phyloP scores from a whole-genome alignment of 1,140 invertebrate genomes.

The Ptiloglossa arizonensis region DNA sequence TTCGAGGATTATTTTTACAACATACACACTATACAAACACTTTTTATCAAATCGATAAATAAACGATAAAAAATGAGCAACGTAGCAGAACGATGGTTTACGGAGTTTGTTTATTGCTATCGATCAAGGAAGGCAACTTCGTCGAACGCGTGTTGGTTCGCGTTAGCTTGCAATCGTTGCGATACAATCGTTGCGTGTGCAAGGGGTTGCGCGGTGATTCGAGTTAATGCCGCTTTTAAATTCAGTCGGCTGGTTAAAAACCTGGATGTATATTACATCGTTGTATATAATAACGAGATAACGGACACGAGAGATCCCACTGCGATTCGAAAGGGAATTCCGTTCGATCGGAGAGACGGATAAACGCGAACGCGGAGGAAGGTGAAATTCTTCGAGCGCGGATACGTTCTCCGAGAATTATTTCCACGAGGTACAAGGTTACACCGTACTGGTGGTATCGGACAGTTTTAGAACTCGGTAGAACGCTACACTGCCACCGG shows the following conservation, averaged over 20 bases:
- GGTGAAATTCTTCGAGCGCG: not conserved
- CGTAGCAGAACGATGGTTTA: no score
- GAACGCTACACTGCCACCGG: no score
- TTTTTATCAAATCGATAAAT: no score
- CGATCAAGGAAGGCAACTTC: not conserved
- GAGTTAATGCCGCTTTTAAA: slow-evolving; percentile 10
- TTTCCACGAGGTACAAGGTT: not conserved
- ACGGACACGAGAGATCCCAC: not conserved
- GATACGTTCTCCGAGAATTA: not conserved
- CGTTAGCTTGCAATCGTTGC: not conserved
- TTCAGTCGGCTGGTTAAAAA: not conserved
- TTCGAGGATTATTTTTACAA: no score
- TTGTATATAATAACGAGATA: slow-evolving; percentile 1
- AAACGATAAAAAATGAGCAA: no score
- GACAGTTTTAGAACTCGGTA: no score
- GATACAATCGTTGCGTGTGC: slow-evolving; percentile 17
- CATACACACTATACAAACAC: no score
- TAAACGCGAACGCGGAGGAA: not conserved
- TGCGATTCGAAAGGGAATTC: slow-evolving; percentile 14
- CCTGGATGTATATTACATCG: not conserved
- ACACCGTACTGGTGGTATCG: no score
- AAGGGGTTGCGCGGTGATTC: not conserved
- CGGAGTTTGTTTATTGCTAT: no score
- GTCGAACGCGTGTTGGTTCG: no score
- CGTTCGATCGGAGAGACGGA: not conserved